Conservation (phyloP, 2,113 vertebrate genomes). For the Lagopus leucura region DNA sequence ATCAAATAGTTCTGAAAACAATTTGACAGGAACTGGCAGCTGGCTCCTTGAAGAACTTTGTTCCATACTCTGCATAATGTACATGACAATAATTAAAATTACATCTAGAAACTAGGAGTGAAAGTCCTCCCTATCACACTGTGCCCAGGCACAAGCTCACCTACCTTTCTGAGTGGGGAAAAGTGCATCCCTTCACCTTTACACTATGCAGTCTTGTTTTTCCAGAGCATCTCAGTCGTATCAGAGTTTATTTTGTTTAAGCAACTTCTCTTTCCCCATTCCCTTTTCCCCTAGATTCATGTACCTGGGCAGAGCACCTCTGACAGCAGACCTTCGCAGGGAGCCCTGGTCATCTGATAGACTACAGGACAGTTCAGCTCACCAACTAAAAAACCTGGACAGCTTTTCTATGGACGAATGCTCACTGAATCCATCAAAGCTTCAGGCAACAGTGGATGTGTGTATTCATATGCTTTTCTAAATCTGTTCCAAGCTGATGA, state of each 20-base stretch:
- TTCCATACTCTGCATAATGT: not conserved
- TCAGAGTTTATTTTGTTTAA: not conserved
- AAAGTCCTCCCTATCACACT: not conserved
- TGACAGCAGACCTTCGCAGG: not conserved
- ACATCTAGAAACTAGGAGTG: not conserved
- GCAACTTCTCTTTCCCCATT: not conserved
- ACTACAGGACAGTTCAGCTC: not conserved
- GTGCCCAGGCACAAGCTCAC: not conserved
- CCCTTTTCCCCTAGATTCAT: not conserved
- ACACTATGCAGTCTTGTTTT: not conserved
- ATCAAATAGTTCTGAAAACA: not conserved
- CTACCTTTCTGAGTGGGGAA: not conserved
- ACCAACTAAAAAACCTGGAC: constrained; percentile 13
- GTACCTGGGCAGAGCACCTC: not conserved
- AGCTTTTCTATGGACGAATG: constrained; percentile 2
- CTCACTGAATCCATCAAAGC: constrained; percentile 46
- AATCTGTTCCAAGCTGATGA: constrained; percentile 72
- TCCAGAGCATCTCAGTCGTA: not conserved
- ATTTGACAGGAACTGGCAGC: not conserved
- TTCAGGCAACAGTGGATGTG: constrained; percentile 18
- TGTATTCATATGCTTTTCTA: constrained; percentile 59
- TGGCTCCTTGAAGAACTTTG: not conserved
- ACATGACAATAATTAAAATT: not conserved
- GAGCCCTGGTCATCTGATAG: not conserved
- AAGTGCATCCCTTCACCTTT: not conserved